These are phyloP conservation scores for Athripsodes cinereus DNA, from an alignment of 2,888 invertebrate genomes.

Conservation along the genomic window DNA sequence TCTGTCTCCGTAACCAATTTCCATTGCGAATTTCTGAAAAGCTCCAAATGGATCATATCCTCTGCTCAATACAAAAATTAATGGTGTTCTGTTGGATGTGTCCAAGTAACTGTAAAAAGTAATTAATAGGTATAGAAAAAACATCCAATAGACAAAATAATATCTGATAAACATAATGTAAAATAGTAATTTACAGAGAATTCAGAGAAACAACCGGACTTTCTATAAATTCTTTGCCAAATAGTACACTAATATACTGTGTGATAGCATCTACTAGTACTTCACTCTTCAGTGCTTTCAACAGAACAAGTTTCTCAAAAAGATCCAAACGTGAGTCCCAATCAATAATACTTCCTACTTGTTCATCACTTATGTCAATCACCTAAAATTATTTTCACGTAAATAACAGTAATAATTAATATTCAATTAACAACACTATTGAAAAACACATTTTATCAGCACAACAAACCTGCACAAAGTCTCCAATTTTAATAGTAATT, in stretches of 20 bases:
- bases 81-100: slow-evolving; percentile 64
- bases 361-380: background rate
- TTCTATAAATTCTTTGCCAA: slow-evolving; percentile 77
- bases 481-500: slow-evolving; percentile 55
- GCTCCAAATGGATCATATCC: slow-evolving; percentile 85
- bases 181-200: slow-evolving; percentile 41
- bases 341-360: slow-evolving; percentile 30
- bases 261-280: slow-evolving; percentile 76
- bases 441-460: background rate
- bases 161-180: slow-evolving; percentile 3
- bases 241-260: slow-evolving; percentile 68
- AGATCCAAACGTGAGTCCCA: slow-evolving; percentile 61
- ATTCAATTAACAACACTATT: background rate
- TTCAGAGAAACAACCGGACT: slow-evolving; percentile 69
- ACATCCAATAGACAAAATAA: background rate
- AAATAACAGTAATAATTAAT: background rate
- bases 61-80: slow-evolving; percentile 81
- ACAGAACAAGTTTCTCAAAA: slow-evolving; percentile 76
- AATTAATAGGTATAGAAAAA: background rate
- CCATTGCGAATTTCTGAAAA: slow-evolving; percentile 74
- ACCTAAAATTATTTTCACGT: background rate
- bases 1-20: slow-evolving; percentile 63
- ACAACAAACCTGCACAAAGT: slow-evolving; percentile 50
- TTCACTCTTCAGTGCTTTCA: slow-evolving; percentile 73
- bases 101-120: slow-evolving; percentile 56